Evolutionary conservation across 2,113 vertebrate species (phyloP).

Genomic region (Pionites leucogaster): DNA sequence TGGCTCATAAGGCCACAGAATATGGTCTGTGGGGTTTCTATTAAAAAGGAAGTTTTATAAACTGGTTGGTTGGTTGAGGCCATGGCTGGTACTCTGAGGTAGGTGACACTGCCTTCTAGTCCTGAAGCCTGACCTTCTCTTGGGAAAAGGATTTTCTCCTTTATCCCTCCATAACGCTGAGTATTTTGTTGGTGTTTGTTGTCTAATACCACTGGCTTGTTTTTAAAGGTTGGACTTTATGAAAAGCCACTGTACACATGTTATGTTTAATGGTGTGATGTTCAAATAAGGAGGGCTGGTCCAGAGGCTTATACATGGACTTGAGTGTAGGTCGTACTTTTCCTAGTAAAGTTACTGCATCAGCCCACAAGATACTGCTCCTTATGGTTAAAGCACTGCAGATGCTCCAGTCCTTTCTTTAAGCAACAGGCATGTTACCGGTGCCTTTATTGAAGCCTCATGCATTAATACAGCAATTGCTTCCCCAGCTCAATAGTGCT

Average conservation of each 20-base stretch:
- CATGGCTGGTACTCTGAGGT: neutral
- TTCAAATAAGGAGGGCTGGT: neutral
- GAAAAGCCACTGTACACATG: neutral
- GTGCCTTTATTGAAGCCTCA: neutral
- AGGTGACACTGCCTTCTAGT: neutral
- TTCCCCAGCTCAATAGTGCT: neutral
- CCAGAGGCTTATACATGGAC: neutral
- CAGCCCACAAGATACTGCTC: neutral
- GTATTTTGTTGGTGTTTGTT: slow-evolving; percentile 8
- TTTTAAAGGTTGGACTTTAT: slow-evolving; percentile 31
- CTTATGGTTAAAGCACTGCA: neutral
- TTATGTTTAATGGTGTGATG: neutral
- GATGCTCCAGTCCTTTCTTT: neutral
- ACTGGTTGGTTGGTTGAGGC: neutral
- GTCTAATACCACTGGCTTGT: neutral
- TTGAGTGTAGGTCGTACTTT: neutral
- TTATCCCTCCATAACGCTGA: neutral
- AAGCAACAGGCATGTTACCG: accelerated
- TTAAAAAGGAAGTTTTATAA: neutral
- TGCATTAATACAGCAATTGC: neutral
- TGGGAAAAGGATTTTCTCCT: neutral
- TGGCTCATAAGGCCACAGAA: neutral
- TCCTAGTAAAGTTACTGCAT: neutral
- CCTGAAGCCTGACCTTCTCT: neutral
- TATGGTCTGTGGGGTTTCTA: neutral